phyloP scores from a whole-genome alignment of 2,888 invertebrate genomes.

The Dicyrtoma fusca region DNA sequence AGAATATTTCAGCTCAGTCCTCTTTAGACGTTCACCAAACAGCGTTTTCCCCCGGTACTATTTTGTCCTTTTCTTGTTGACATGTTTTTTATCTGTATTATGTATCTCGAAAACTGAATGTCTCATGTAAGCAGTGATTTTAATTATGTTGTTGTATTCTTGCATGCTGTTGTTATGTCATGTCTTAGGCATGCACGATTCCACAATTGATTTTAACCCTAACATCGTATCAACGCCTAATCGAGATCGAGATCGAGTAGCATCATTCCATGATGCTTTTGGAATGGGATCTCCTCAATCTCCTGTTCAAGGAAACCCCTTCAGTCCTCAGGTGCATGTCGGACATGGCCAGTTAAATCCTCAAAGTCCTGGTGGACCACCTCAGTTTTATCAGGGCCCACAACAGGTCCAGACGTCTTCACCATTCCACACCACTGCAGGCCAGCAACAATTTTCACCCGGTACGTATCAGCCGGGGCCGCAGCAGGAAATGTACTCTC shows the following conservation, averaged over 20 bases:
- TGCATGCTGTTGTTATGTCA: no score
- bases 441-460: background rate
- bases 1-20: slow-evolving; percentile 14
- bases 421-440: background rate
- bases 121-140: no score
- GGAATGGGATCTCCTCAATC: slow-evolving; percentile 16
- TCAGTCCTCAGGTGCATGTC: background rate
- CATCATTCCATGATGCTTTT: slow-evolving; percentile 27
- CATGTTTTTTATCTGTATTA: background rate
- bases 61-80: no score
- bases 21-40: background rate
- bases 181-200: slow-evolving; percentile 42
- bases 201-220: slow-evolving; percentile 55
- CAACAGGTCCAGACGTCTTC: slow-evolving; percentile 4
- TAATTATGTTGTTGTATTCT: no score
- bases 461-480: slow-evolving; percentile 7
- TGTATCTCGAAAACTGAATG: no score
- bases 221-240: slow-evolving; percentile 56
- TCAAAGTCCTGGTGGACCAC: no score
- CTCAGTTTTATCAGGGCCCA: background rate
- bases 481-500: slow-evolving; percentile 24
- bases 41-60: slow-evolving; percentile 2
- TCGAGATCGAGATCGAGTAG: slow-evolving; percentile 32
- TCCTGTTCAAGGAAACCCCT: slow-evolving; percentile 17
- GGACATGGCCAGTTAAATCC: slow-evolving; percentile 19